A percentile compares a stretch with the other conserved stretches of the same genome.
These are phyloP conservation scores for Sigmodon hispidus DNA, from an alignment of 2,113 vertebrate species.

Conservation along the genomic window DNA sequence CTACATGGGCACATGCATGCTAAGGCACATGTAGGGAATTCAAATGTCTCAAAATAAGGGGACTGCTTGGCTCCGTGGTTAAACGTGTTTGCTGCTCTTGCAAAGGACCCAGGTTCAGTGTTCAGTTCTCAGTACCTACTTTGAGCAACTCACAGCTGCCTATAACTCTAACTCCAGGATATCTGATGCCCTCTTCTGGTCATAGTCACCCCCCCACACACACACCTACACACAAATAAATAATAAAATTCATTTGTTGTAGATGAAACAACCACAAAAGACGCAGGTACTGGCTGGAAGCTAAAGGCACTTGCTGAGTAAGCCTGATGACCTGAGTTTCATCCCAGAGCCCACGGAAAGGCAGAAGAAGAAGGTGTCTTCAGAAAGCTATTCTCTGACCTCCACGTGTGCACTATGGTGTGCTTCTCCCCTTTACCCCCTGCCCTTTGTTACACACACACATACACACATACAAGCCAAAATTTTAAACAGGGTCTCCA, in stretches of 20 bases:
- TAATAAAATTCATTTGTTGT: no score
- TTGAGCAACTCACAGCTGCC: not conserved
- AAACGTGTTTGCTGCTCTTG: not conserved
- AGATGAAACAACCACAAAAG: not conserved
- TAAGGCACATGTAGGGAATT: not conserved
- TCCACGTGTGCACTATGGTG: not conserved
- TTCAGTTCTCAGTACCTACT: not conserved
- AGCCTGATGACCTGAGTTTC: not conserved
- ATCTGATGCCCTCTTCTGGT: not conserved
- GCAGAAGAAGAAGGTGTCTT: not conserved
- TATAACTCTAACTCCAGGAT: not conserved
- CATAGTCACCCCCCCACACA: not conserved
- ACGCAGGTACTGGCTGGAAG: not conserved
- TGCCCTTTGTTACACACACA: not conserved
- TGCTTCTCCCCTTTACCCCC: not conserved
- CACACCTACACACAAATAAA: no score
- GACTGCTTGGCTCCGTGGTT: not conserved
- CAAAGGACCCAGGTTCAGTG: not conserved
- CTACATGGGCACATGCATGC: not conserved
- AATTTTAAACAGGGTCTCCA: not conserved
- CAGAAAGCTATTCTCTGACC: not conserved
- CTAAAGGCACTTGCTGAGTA: not conserved
- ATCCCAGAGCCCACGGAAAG: not conserved
- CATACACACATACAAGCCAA: not conserved
- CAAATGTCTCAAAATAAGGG: not conserved